Evolutionary conservation across 2,888 invertebrate genomes (phyloP).

Genomic region (Leucophenga montana): DNA sequence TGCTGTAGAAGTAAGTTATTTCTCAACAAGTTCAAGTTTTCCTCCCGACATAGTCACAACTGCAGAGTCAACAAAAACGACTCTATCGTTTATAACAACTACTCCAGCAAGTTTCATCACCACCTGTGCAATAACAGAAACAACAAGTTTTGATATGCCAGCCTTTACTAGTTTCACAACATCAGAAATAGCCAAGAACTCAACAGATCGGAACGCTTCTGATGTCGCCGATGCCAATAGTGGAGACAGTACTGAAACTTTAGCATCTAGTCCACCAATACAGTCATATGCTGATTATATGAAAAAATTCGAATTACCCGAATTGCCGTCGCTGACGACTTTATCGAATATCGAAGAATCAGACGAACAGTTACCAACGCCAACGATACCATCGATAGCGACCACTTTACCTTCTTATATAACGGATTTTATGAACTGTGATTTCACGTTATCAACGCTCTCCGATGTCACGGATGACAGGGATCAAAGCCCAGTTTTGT

Average conservation of each 20-base stretch:
- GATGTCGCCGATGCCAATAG: no score
- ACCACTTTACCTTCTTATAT: conserved; percentile 42
- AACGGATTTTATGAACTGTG: conserved; percentile 40
- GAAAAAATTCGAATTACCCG: conserved; percentile 57
- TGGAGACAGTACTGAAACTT: no score
- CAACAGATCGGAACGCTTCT: no score
- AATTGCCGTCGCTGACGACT: conserved; percentile 46
- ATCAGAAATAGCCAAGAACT: no score
- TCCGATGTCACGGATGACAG: not conserved
- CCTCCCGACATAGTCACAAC: conserved; percentile 44
- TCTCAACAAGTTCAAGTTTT: conserved; percentile 37
- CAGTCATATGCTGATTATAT: conserved; percentile 58
- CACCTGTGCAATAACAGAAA: conserved; percentile 22
- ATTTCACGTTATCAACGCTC: conserved; percentile 11
- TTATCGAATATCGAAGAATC: not conserved
- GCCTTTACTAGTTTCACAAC: not conserved
- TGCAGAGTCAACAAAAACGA: conserved; percentile 22
- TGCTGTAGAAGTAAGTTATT: not conserved
- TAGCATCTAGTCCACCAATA: conserved; percentile 38
- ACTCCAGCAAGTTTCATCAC: conserved; percentile 27
- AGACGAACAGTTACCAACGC: not conserved
- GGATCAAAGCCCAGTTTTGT: not conserved
- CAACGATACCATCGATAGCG: not conserved
- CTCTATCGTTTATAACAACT: conserved; percentile 51
- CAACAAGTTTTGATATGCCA: conserved; percentile 13